Percentiles rank a stretch among this genome's conserved stretches.
These are phyloP conservation scores for Notothenia coriiceps DNA, from an alignment of 2,113 vertebrate species.

Conservation along the genomic window DNA sequence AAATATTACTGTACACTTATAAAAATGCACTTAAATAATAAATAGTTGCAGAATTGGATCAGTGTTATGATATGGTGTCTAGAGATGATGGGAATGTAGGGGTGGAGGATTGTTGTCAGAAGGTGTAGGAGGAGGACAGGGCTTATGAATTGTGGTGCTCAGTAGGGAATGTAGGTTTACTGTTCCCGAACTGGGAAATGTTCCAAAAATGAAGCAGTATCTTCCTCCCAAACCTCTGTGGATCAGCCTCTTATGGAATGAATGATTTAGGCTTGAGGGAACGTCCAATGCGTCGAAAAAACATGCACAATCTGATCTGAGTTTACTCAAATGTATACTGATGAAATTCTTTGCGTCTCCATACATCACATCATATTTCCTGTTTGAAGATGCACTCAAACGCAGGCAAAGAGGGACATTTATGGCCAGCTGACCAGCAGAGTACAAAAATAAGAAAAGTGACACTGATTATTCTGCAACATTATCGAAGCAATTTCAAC, in stretches of 20 bases:
- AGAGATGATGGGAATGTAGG: slow-evolving; percentile 14
- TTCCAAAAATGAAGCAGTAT: slow-evolving; percentile 39
- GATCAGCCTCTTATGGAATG: slow-evolving; percentile 17
- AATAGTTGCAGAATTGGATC: slow-evolving; percentile 24
- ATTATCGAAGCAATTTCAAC: not conserved
- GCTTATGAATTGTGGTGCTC: slow-evolving; percentile 25
- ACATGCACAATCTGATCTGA: not conserved
- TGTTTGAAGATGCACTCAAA: not conserved
- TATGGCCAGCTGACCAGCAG: not conserved
- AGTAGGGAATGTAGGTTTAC: slow-evolving; percentile 16
- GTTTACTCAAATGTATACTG: not conserved
- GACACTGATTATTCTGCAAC: too few species aligned
- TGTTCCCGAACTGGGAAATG: slow-evolving; percentile 25
- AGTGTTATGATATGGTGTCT: slow-evolving; percentile 20
- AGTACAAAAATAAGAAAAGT: too few species aligned
- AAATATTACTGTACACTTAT: slow-evolving; percentile 2
- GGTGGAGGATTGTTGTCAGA: slow-evolving; percentile 9
- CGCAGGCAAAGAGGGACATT: not conserved
- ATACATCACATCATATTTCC: not conserved
- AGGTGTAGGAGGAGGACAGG: slow-evolving; percentile 34
- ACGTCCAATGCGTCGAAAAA: slow-evolving; percentile 6
- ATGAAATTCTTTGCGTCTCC: slow-evolving; percentile 3
- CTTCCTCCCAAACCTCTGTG: slow-evolving; percentile 16
- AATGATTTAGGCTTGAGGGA: slow-evolving; percentile 38
- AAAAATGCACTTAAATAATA: not conserved